Evolutionary conservation across 1,140 invertebrate genomes (phyloP), one percentile per base, ranked within the genome.

Genomic region (Polypedilum vanderplanki): DNA sequence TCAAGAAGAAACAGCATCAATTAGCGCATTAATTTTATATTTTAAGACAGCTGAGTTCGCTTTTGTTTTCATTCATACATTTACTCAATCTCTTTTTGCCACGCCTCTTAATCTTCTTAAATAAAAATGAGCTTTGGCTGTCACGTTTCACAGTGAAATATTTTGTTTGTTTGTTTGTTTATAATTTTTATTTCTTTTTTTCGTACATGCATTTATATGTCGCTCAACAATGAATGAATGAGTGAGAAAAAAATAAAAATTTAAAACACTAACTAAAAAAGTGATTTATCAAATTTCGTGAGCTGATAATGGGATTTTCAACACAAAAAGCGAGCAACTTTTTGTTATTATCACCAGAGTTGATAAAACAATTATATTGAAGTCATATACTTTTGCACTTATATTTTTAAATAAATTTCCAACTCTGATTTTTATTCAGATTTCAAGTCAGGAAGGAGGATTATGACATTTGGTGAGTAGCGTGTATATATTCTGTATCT

Each of bases 21-120:
- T 57, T 57, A 57, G 46, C 46, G 46, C 46, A 57, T 57, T 57
- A 57, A 57, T 57, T 57, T 57, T 12, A 57, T 57, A 57, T 57
- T 57, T 57, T 57, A 12, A 33, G 46, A 57, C 46, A 57, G 46
- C 46, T 57, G 12, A 15, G 46, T 57, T 33, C 12, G n/a, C 46
- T 57, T 57, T 57, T 57, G n/a, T 57, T n/a, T 57, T 57, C 46
- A 57, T 57, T 15, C 46, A 57, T 57, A n/a, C 46, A 12, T 57
- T 57, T 57, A 3, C 46, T 57, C 46, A n/a, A 4, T 4, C 46
- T n/a, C 46, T 57, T n/a, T 3, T 57, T 57, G 12, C 46, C 12
- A 4, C 46, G n/a, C n/a, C 46, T n/a, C 12, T n/a, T 57, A 57
- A 57, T 57, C 46, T 57, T 57, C 46, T 57, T 57, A 57, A 12